A percentile compares a stretch with the other conserved stretches of the same genome.
Evolutionary conservation across 1,140 invertebrate genomes (phyloP).

Genomic region (Diabrotica virgifera): DNA sequence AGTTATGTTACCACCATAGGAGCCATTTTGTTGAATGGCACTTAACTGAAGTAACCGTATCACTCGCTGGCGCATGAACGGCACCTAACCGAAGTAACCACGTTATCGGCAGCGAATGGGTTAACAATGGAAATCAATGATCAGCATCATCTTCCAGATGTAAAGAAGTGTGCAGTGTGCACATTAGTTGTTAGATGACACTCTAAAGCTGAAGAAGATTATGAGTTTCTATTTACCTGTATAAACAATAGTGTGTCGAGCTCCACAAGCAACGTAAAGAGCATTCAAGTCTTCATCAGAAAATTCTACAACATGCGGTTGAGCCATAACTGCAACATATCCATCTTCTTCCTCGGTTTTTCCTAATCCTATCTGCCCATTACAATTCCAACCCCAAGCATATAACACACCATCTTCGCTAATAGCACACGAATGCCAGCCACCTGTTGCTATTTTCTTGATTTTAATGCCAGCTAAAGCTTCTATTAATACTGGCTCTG

Average conservation of each 20-base stretch:
- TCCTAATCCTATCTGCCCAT: constrained; percentile 73
- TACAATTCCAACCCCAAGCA: constrained; percentile 89
- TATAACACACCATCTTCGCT: constrained; percentile 78
- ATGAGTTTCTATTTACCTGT: constrained; percentile 42
- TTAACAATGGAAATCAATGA: too few species aligned
- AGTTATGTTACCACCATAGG: too few species aligned
- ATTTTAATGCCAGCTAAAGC: constrained; percentile 71
- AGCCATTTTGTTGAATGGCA: too few species aligned
- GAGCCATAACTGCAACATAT: constrained; percentile 36
- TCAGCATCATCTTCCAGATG: too few species aligned
- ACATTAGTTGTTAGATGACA: too few species aligned
- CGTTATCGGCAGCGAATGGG: too few species aligned
- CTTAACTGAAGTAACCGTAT: too few species aligned
- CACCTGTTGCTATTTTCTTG: constrained; percentile 67
- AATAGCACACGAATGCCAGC: constrained; percentile 81
- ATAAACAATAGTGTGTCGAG: constrained; percentile 61
- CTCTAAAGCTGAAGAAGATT: too few species aligned
- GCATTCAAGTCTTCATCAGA: constrained; percentile 52
- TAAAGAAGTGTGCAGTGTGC: too few species aligned
- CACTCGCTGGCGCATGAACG: too few species aligned
- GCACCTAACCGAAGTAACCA: too few species aligned
- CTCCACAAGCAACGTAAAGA: constrained; percentile 63
- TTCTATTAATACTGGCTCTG: constrained; percentile 62
- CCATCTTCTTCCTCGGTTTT: constrained; percentile 35
- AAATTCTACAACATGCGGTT: constrained; percentile 46